phyloP scores from a whole-genome alignment of 2,113 vertebrate species.

The Orthonyx spaldingii region DNA sequence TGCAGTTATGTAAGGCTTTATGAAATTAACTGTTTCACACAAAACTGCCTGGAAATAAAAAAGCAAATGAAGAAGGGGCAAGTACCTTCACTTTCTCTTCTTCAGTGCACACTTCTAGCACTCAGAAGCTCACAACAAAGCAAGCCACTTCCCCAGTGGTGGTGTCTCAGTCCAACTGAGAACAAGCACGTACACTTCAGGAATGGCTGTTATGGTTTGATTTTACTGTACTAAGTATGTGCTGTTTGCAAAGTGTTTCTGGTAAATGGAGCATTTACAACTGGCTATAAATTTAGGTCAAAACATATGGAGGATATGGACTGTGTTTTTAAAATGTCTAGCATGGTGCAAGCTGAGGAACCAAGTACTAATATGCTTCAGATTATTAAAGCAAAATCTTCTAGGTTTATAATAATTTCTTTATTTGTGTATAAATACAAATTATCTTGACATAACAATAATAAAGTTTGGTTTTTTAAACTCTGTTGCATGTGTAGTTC shows the following conservation, averaged over 20 bases:
- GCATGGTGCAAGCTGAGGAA: background rate
- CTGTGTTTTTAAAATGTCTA: background rate
- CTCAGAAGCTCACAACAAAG: background rate
- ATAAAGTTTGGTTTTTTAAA: background rate
- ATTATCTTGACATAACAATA: slow-evolving; percentile 8
- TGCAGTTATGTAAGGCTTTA: background rate
- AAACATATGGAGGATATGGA: background rate
- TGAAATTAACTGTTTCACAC: background rate
- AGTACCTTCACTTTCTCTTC: background rate
- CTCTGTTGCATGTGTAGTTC: background rate
- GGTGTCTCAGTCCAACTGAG: background rate
- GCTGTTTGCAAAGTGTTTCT: background rate
- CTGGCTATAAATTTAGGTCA: background rate
- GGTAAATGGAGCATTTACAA: background rate
- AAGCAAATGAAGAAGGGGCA: background rate
- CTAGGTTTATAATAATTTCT: background rate
- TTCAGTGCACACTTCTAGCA: background rate
- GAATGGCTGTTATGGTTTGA: background rate
- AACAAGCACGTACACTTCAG: background rate
- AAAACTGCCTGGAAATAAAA: background rate
- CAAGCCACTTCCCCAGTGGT: background rate
- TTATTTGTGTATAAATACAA: background rate
- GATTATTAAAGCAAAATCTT: background rate
- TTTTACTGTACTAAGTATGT: background rate
- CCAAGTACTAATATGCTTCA: background rate